Evolutionary conservation across 2,888 invertebrate species (phyloP), one percentile per base, ranked within the genome.

Genomic region (Protonemura montana): DNA sequence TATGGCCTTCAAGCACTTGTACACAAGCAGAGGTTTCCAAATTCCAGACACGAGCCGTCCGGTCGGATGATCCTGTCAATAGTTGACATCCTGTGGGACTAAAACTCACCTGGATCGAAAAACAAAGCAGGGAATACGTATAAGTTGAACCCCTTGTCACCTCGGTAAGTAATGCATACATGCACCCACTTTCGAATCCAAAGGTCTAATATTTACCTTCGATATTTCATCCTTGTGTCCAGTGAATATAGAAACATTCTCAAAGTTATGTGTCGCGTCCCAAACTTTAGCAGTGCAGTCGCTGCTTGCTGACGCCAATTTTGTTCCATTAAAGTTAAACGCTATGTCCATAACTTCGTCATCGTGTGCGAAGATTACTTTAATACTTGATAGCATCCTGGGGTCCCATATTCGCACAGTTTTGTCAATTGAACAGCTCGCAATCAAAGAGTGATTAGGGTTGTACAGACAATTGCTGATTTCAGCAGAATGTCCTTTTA

Each of bases 231-330:
- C 94, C 0, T 92, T 91, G 89, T 95, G 95, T 0, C 95, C 95
- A 86, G 92, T 92, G 93, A 95, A 94, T 77, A 93, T 91, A 0
- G 94, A 92, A 6, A 94, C 89, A 90, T 94, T 92, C 88, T 92
- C 92, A 89, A 94, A 94, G 89, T 93, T 92, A 0, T 92, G 91
- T 30, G 87, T 86, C 6, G 95, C 91, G 90, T 95, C 94, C 93
- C 95, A 96, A 84, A 96, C 93, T 26, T 95, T 92, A 0, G 96
- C 95, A 0, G 95, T 95, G 86, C 95, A 93, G 90, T 97, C 97
- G 89, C 95, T 95, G 84, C 96, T 95, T 0, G 95, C 94, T 0
- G 96, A 96, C 21, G 96, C 95, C 90, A 97, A 92, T 82, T 94
- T 93, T 88, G 94, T 93, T 0, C 96, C 96, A 0, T 94, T 94